Evolutionary conservation across 2,113 vertebrate genomes (phyloP).

Genomic region (Delphinus delphis): DNA sequence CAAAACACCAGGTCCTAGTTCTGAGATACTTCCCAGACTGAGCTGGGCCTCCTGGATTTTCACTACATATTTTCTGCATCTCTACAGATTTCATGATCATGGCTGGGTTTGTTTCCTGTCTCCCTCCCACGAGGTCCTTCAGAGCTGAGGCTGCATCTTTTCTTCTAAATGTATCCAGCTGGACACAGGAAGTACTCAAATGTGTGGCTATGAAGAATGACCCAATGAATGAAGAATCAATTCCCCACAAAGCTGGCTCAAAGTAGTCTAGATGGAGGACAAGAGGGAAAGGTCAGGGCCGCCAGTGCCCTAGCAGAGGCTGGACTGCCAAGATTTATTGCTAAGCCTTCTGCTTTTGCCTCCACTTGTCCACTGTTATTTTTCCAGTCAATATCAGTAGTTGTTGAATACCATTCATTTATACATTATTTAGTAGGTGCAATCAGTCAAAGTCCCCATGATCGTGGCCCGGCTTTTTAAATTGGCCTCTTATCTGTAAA

Average conservation of each 20-base stretch:
- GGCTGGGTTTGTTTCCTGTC: neutral
- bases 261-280: neutral
- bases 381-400: constrained; percentile 24
- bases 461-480: constrained; percentile 44
- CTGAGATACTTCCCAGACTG: neutral
- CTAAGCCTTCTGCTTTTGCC: neutral
- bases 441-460: constrained; percentile 59
- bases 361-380: constrained; percentile 9
- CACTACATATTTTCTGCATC: neutral
- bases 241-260: neutral
- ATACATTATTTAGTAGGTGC: constrained; percentile 67
- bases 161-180: neutral
- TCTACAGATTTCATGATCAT: neutral
- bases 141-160: neutral
- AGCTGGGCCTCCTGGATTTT: neutral
- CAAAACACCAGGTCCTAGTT: neutral
- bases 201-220: neutral
- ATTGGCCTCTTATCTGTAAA: constrained; percentile 68
- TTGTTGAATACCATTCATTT: constrained; percentile 50
- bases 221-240: neutral
- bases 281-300: neutral
- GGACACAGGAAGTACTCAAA: neutral
- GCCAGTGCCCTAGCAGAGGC: fast-evolving
- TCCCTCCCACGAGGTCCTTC: neutral
- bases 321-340: constrained; percentile 4